These are phyloP conservation scores for Lacerta viridis DNA, from an alignment of 2,797 vertebrate genomes.

Conservation along the genomic window DNA sequence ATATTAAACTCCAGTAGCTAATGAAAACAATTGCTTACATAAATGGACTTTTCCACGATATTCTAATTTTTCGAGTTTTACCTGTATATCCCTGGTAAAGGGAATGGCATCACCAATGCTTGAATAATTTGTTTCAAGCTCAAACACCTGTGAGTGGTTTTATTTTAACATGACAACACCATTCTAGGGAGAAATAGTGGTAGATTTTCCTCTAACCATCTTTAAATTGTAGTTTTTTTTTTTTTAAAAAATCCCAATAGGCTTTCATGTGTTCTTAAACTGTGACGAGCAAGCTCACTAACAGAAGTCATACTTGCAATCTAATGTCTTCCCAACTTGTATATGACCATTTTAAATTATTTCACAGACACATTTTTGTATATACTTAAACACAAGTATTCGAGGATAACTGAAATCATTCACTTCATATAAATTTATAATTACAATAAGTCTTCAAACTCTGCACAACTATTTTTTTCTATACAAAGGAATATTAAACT, in stretches of 20 bases:
- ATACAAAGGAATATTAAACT: conserved; percentile 76
- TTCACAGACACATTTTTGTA: conserved; percentile 55
- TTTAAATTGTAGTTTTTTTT: conserved; percentile 29
- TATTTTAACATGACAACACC: conserved; percentile 20
- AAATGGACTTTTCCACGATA: no score
- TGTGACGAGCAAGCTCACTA: background rate
- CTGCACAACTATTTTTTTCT: conserved; percentile 70
- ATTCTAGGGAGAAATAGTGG: conserved; percentile 52
- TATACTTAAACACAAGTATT: conserved; percentile 43
- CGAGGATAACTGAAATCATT: conserved; percentile 63
- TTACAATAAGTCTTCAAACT: conserved; percentile 67
- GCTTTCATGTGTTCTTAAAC: conserved; percentile 33
- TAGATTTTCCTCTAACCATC: conserved; percentile 43
- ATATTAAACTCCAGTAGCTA: no score
- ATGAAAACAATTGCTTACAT: no score
- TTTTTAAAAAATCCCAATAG: background rate
- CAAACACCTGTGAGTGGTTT: conserved; percentile 29
- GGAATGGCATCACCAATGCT: background rate
- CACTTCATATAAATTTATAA: conserved; percentile 61
- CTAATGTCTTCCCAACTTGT: conserved; percentile 53
- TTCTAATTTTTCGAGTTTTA: no score
- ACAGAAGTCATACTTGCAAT: conserved; percentile 50
- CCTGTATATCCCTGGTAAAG: background rate
- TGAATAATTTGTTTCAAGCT: background rate
- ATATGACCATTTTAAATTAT: conserved; percentile 62